Percentiles rank a stretch among this genome's conserved stretches.
Conservation (phyloP, 2,113 vertebrate species). For the Vicugna pacos region DNA sequence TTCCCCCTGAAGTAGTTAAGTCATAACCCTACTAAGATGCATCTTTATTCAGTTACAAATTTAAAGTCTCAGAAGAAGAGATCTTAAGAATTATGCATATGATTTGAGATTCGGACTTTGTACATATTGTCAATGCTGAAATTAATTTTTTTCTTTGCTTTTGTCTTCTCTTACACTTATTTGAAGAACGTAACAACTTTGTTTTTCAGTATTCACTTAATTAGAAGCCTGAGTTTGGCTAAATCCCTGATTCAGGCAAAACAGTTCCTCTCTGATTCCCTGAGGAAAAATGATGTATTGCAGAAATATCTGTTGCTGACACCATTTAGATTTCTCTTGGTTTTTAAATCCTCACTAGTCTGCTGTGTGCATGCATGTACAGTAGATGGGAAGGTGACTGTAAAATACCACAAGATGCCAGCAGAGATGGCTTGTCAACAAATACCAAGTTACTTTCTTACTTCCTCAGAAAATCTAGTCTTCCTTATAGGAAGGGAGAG, state of each 20-base stretch:
- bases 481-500: not conserved
- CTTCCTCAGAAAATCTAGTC: not conserved
- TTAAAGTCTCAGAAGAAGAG: not conserved
- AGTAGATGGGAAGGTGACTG: not conserved
- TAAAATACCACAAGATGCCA: not conserved
- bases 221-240: not conserved
- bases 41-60: slow-evolving; percentile 21
- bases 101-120: not conserved
- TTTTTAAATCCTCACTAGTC: slow-evolving; percentile 1
- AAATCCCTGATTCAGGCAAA: slow-evolving; percentile 11
- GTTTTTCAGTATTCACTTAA: slow-evolving; percentile 40
- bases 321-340: not conserved
- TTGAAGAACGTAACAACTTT: not conserved
- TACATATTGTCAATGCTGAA: not conserved
- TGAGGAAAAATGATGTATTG: slow-evolving; percentile 5
- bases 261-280: not conserved
- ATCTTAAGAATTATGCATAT: not conserved
- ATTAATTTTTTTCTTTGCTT: not conserved
- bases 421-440: not conserved
- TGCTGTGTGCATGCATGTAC: not conserved
- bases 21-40: not conserved
- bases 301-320: not conserved
- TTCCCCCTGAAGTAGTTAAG: not conserved
- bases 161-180: slow-evolving; percentile 49
- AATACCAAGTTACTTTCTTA: not conserved